phyloP scores from a whole-genome alignment of 2,888 invertebrate species.

The Argyra leucocephala region DNA sequence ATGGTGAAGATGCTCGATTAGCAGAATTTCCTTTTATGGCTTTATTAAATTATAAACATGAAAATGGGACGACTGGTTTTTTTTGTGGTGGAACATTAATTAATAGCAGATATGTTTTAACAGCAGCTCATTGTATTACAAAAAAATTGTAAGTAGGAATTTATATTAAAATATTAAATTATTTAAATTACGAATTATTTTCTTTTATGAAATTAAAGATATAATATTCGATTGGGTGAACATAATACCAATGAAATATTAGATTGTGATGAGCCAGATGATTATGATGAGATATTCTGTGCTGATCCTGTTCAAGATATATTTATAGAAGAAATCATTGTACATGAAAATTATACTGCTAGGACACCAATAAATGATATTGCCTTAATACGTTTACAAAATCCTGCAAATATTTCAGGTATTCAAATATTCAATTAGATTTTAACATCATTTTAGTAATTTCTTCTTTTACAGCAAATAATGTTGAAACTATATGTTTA shows the following conservation, averaged over 20 bases:
- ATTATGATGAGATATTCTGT: conserved; percentile 28
- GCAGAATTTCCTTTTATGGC: conserved; percentile 68
- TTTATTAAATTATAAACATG: conserved; percentile 48
- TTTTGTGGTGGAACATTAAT: conserved; percentile 32
- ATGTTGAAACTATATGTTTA: conserved; percentile 35
- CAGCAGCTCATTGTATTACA: conserved; percentile 28
- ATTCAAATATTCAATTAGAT: conserved; percentile 8
- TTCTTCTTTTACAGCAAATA: conserved; percentile 23
- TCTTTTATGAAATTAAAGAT: conserved; percentile 24
- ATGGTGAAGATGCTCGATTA: conserved; percentile 51
- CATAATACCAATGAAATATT: conserved; percentile 31
- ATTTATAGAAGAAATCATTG: conserved; percentile 35
- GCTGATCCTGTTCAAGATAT: conserved; percentile 41
- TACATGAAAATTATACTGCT: conserved; percentile 47
- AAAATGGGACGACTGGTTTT: conserved; percentile 32
- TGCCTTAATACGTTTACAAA: conserved; percentile 46
- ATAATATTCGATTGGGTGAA: conserved; percentile 43
- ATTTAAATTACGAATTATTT: conserved; percentile 1
- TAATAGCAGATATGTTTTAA: conserved; percentile 26
- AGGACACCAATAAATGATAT: conserved; percentile 47
- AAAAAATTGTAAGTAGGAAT: conserved; percentile 20
- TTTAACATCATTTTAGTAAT: background rate
- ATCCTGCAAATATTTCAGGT: conserved; percentile 29
- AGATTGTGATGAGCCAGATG: conserved; percentile 35
- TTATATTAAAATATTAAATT: background rate